Conservation (phyloP, 1,140 invertebrate genomes). For the Coelopa frigida region DNA sequence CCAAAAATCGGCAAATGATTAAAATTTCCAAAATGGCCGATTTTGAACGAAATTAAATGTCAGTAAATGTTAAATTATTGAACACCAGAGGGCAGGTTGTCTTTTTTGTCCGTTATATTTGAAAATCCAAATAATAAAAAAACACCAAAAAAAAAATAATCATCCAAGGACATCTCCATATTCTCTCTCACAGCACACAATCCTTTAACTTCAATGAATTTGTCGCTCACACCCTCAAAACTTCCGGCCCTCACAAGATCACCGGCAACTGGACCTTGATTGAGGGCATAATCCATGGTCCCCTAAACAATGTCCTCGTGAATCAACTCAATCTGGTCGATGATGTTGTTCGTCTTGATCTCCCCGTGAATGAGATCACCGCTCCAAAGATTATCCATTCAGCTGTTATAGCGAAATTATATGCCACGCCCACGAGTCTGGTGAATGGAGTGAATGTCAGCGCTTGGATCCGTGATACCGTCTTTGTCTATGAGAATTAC, state of each 20-base stretch:
- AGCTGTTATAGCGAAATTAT: constrained; percentile 28
- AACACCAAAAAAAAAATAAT: too few relatives aligned
- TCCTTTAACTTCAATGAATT: constrained; percentile 35
- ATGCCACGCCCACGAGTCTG: constrained; percentile 23
- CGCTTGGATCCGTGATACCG: constrained; percentile 42
- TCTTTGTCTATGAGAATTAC: constrained; percentile 37
- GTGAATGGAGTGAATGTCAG: constrained; percentile 43
- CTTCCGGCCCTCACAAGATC: constrained; percentile 21
- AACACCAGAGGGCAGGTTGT: too few relatives aligned
- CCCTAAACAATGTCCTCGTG: constrained; percentile 28
- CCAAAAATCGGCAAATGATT: too few relatives aligned
- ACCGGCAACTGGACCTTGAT: constrained; percentile 27
- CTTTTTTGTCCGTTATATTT: too few relatives aligned
- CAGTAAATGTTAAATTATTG: too few relatives aligned
- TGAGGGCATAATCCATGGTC: constrained; percentile 19
- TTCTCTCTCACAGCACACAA: too few relatives aligned
- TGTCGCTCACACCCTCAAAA: constrained; percentile 29
- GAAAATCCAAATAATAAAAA: too few relatives aligned
- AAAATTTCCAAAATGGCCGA: too few relatives aligned
- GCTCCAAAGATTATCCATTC: constrained; percentile 34
- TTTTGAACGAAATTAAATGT: too few relatives aligned
- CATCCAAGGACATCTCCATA: too few relatives aligned
- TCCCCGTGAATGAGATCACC: constrained; percentile 29
- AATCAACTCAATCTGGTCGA: constrained; percentile 44
- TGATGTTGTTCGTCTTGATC: constrained; percentile 43